phyloP scores from a whole-genome alignment of 2,888 invertebrate genomes.

The Abrostola triplasia region DNA sequence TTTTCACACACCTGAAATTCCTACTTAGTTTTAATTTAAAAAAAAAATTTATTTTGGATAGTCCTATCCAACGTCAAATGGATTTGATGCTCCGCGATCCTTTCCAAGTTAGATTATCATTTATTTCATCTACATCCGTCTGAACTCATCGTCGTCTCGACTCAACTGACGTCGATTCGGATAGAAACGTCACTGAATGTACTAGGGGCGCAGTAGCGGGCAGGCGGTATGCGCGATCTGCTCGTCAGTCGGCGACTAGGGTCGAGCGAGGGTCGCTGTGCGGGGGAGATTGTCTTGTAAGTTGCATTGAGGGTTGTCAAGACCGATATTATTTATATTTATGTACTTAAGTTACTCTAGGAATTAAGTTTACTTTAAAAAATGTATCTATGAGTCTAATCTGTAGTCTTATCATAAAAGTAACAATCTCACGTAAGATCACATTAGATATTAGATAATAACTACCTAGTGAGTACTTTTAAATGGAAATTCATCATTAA shows the following conservation, averaged over 20 bases:
- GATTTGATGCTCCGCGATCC: not conserved
- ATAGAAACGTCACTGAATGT: conserved; percentile 72
- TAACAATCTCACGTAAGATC: no score
- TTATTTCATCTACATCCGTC: conserved; percentile 4
- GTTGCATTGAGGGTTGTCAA: conserved; percentile 46
- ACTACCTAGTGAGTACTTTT: no score
- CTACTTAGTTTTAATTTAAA: no score
- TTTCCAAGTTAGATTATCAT: not conserved
- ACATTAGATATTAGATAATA: no score
- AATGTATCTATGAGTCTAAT: no score
- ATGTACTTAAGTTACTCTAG: no score
- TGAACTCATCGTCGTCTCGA: conserved; percentile 8
- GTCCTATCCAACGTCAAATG: conserved; percentile 9
- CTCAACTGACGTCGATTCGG: conserved; percentile 42
- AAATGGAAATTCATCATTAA: no score
- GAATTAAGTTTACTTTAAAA: no score
- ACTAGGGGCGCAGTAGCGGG: conserved; percentile 70
- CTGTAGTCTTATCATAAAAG: no score
- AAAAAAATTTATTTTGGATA: no score
- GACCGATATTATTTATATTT: no score
- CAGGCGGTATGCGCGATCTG: conserved; percentile 62
- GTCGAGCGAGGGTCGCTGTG: conserved; percentile 55
- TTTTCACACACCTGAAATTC: no score
- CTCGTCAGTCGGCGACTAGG: conserved; percentile 57
- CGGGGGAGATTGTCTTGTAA: conserved; percentile 65